Base-by-base conservation (phyloP, 2,113 vertebrate species). In the Malurus melanocephalus region DNA sequence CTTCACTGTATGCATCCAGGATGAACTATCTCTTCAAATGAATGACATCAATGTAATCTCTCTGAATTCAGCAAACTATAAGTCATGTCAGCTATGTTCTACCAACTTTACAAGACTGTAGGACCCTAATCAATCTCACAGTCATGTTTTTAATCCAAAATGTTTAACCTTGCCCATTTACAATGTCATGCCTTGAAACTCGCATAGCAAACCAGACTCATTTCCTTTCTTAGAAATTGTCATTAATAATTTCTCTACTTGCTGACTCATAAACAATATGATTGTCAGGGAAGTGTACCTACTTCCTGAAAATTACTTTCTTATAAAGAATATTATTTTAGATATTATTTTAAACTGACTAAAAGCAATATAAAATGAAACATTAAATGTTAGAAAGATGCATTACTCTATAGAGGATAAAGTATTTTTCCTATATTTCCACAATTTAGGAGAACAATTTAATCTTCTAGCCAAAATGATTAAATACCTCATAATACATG, bases 101-200 rank as follows among this genome's bases (percentile, higher is more conserved):
- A 93, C 95, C 94, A 97, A 97, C 95, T 97, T 96, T 97, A 94
- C 86, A 97, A 96, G 94, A 96, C 87, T 95, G 90, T 81, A 95
- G 93, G 89, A 94, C 95, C 91, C 88, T 93, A 97, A 96, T 96
- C 96, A 97, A 96, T 97, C 96, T 97, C 94, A 88, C 86, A 96
- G 91, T 95, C 95, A 96, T 95, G 87, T 96, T 97, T 97, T 97
- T 97, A 97, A 97, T 97, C 95, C 94, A 93, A 95, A 97, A 96
- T 96, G 87, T 96, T 97, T 97, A 97, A 97, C 93, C 96, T 97
- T 96, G 96, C 66, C 90, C 89, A 94, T 96, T 97, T 96, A 96
- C 93, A 95, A 96, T 96, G 97, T 93, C 94, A 92, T 92, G 75
- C 68, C 94, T 96, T 91, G 90, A 88, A 96, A 84, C 69, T 88